These are phyloP conservation scores for Sardina pilchardus DNA, from an alignment of 2,113 vertebrate genomes.

Conservation along the genomic window DNA sequence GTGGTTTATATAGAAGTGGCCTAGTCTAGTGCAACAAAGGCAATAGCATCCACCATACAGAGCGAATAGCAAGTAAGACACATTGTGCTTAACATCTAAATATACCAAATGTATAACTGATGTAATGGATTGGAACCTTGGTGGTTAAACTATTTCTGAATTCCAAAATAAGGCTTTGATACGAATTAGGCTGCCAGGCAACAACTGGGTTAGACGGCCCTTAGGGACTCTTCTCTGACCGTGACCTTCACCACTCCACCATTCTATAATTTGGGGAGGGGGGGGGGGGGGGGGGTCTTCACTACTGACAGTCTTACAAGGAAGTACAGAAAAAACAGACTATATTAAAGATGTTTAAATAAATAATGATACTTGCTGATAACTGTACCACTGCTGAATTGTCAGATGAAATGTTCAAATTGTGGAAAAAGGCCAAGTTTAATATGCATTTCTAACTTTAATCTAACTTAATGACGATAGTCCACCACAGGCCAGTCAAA, in stretches of 20 bases:
- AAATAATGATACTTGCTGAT: background rate
- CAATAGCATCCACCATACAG: background rate
- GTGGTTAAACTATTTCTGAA: background rate
- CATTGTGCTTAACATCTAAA: background rate
- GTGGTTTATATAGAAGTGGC: background rate
- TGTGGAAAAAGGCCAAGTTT: background rate
- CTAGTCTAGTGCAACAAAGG: background rate
- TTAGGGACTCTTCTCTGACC: slow-evolving; percentile 43
- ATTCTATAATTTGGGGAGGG: slow-evolving; percentile 37
- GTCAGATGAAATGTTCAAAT: background rate
- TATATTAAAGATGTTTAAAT: background rate
- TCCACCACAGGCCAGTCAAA: background rate
- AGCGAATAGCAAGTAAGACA: background rate
- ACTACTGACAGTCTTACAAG: background rate
- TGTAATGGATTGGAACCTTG: background rate
- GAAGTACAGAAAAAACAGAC: background rate
- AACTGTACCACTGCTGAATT: background rate
- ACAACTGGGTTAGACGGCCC: slow-evolving; percentile 61
- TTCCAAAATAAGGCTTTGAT: slow-evolving; percentile 21
- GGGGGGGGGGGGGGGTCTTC: slow-evolving; percentile 6
- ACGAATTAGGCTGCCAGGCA: slow-evolving; percentile 46
- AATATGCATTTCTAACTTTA: too few species aligned
- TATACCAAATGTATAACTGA: background rate
- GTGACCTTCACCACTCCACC: slow-evolving; percentile 60
- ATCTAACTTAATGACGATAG: too few species aligned